These are phyloP conservation scores for Ips typographus DNA, from an alignment of 1,140 invertebrate genomes.

Conservation along the genomic window DNA sequence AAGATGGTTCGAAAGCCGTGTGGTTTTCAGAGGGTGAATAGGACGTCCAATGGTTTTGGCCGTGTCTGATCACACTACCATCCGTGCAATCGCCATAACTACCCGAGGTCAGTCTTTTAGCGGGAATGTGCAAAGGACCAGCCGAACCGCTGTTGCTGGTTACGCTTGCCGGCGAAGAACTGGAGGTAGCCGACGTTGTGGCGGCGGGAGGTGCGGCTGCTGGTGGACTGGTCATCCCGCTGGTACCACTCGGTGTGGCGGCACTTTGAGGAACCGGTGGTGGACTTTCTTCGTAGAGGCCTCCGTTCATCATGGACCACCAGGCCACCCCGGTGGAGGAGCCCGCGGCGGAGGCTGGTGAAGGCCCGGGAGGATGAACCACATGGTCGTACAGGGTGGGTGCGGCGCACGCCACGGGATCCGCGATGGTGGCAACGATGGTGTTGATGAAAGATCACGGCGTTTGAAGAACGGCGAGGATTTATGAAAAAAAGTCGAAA, in stretches of 20 bases:
- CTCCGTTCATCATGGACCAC: constrained; percentile 82
- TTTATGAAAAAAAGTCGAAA: constrained; percentile 44
- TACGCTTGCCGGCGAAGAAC: constrained; percentile 69
- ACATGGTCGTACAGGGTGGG: constrained; percentile 77
- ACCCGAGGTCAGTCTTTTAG: constrained; percentile 66
- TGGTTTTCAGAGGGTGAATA: constrained; percentile 68
- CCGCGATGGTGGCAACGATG: constrained; percentile 70
- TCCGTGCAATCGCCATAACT: constrained; percentile 63
- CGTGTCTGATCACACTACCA: constrained; percentile 70
- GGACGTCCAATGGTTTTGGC: constrained; percentile 69
- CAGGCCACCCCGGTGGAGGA: constrained; percentile 75
- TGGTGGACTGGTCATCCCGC: constrained; percentile 54
- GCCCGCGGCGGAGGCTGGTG: constrained; percentile 75
- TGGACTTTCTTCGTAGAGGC: constrained; percentile 73
- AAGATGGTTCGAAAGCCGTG: constrained; percentile 59
- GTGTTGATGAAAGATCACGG: constrained; percentile 49
- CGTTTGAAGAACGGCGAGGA: constrained; percentile 27
- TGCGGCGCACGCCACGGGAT: constrained; percentile 77
- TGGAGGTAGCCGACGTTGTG: constrained; percentile 62
- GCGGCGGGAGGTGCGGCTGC: constrained; percentile 59
- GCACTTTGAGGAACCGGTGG: constrained; percentile 61
- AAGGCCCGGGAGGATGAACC: constrained; percentile 69
- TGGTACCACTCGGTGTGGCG: constrained; percentile 55
- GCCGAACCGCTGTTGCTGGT: constrained; percentile 62
- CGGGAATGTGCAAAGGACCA: constrained; percentile 79